These are phyloP conservation scores for Bolborhynchus lineola DNA, from an alignment of 2,113 vertebrate genomes.

Conservation along the genomic window DNA sequence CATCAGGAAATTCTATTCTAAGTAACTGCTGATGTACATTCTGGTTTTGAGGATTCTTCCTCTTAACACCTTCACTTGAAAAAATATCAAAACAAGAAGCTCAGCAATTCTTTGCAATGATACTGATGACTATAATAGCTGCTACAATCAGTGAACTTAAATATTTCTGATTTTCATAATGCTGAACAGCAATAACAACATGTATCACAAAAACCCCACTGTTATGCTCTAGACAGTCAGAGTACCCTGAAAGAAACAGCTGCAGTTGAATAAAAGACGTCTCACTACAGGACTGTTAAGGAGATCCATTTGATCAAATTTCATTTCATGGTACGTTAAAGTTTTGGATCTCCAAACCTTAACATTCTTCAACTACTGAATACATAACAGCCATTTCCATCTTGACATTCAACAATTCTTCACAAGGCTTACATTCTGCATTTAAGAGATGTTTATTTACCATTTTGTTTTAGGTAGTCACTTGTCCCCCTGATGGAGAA, in stretches of 20 bases:
- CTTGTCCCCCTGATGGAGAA: background rate
- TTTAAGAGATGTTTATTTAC: background rate
- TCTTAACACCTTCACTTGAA: background rate
- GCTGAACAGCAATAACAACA: background rate
- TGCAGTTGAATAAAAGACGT: background rate
- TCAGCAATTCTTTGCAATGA: background rate
- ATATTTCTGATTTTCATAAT: background rate
- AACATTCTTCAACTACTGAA: background rate
- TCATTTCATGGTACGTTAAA: background rate
- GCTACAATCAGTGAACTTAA: background rate
- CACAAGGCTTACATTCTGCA: background rate
- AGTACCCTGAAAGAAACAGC: background rate
- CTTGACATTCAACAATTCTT: background rate
- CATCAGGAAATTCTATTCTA: background rate
- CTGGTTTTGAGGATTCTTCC: background rate
- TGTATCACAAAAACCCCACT: background rate
- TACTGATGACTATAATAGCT: background rate
- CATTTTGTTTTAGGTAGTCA: background rate
- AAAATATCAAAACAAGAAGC: background rate
- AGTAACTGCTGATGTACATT: rapidly evolving
- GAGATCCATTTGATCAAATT: background rate
- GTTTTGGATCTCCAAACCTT: background rate
- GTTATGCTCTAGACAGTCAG: background rate
- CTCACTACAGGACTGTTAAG: background rate
- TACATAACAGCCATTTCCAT: background rate